Conservation (phyloP, 2,888 invertebrate species). For the Rapana venosa region DNA sequence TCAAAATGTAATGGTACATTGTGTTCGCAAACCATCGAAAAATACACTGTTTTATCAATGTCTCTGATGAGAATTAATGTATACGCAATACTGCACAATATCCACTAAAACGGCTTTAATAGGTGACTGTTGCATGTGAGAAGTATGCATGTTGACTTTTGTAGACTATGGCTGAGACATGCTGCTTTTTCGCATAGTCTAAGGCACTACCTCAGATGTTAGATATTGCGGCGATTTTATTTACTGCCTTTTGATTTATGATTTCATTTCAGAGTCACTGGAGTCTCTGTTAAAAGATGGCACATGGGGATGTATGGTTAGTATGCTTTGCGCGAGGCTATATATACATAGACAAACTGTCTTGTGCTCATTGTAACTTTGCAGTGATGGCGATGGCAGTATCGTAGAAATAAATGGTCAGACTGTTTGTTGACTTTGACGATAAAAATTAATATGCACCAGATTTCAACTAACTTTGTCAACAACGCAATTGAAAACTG, state of each 20-base stretch:
- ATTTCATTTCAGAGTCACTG: too few species aligned
- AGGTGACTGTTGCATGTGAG: not conserved
- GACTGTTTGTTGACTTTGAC: too few species aligned
- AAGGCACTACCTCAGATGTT: slow-evolving; percentile 17
- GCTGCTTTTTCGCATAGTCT: slow-evolving; percentile 28
- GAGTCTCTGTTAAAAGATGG: not conserved
- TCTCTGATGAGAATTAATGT: not conserved
- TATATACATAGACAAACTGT: too few species aligned
- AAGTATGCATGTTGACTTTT: not conserved
- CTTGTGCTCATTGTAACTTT: too few species aligned
- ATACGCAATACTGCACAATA: slow-evolving; percentile 10
- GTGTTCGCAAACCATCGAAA: slow-evolving; percentile 5
- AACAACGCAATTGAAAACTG: not conserved
- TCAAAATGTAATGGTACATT: not conserved
- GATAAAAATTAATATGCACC: not conserved
- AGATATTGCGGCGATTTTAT: not conserved
- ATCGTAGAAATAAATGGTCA: too few species aligned
- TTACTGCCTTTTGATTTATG: not conserved
- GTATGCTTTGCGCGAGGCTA: too few species aligned
- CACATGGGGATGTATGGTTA: not conserved
- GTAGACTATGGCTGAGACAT: not conserved
- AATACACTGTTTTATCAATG: not conserved
- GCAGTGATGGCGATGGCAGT: too few species aligned
- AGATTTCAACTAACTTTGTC: not conserved
- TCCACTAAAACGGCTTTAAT: not conserved